Conservation (phyloP, 2,888 invertebrate species). For the Limnephilus auricula region DNA sequence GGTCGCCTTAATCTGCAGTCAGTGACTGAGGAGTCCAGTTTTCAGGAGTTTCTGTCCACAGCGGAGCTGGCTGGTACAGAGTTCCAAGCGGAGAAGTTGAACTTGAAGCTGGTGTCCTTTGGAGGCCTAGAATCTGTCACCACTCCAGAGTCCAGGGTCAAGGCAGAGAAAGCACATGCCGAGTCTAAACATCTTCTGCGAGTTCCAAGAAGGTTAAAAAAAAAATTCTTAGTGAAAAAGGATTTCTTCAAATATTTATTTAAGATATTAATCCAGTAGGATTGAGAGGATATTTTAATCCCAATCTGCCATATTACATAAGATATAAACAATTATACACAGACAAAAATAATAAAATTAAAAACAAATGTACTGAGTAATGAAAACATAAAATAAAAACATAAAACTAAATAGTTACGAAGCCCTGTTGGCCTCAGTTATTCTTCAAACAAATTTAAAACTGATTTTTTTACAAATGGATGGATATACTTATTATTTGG, state of each 20-base stretch:
- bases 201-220: slow-evolving; percentile 86
- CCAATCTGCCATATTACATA: too few relatives aligned
- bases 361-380: too few relatives aligned
- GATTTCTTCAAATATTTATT: neutral
- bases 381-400: too few relatives aligned
- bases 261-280: too few relatives aligned
- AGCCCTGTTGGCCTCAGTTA: neutral
- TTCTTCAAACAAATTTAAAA: neutral
- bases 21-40: slow-evolving; percentile 96
- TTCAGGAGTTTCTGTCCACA: slow-evolving; percentile 96
- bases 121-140: slow-evolving; percentile 80
- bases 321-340: too few relatives aligned
- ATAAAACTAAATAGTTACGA: neutral
- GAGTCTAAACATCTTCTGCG: slow-evolving; percentile 81
- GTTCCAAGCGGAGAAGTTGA: slow-evolving; percentile 93
- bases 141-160: slow-evolving; percentile 76
- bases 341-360: too few relatives aligned
- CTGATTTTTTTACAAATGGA: neutral
- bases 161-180: slow-evolving; percentile 77
- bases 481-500: neutral
- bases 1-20: slow-evolving; percentile 93
- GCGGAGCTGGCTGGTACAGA: slow-evolving; percentile 96
- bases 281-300: too few relatives aligned
- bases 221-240: neutral
- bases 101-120: slow-evolving; percentile 86